These are phyloP conservation scores for Drosophila mayaguana DNA, from an alignment of 2,888 invertebrate genomes.

Conservation along the genomic window DNA sequence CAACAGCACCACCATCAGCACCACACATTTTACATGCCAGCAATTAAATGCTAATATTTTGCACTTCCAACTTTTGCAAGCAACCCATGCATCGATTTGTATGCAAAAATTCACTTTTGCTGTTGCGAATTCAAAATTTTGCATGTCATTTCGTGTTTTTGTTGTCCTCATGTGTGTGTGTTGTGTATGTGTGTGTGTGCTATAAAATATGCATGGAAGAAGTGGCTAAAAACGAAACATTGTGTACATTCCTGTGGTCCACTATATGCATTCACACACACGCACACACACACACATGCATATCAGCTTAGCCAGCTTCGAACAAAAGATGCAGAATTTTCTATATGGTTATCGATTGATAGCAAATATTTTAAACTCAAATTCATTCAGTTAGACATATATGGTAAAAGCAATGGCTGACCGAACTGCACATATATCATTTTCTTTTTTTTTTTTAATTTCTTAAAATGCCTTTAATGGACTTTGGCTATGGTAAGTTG, in stretches of 20 bases:
- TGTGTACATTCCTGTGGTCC: conserved; percentile 36
- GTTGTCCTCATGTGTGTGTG: conserved; percentile 19
- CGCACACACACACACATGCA: neutral
- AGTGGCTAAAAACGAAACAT: conserved; percentile 30
- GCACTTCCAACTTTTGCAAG: conserved; percentile 47
- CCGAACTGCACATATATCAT: neutral
- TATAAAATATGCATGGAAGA: conserved; percentile 57
- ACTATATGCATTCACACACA: conserved; percentile 5
- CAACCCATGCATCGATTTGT: conserved; percentile 43
- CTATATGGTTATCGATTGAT: conserved; percentile 4
- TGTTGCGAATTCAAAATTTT: conserved; percentile 51
- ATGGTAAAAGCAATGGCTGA: conserved; percentile 2
- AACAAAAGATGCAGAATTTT: conserved; percentile 7
- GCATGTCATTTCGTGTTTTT: conserved; percentile 53
- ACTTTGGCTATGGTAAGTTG: neutral
- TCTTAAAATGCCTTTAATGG: neutral
- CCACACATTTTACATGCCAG: conserved; percentile 30
- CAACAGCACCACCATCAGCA: neutral
- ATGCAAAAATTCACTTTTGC: conserved; percentile 57
- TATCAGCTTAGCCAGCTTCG: neutral
- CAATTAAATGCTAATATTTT: conserved; percentile 67
- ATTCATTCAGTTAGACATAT: neutral
- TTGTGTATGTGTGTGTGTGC: conserved; percentile 13
- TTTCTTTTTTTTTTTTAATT: conserved; percentile 1
- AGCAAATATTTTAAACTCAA: neutral